phyloP scores from a whole-genome alignment of 2,797 vertebrate genomes.

The Coreius guichenoti region DNA sequence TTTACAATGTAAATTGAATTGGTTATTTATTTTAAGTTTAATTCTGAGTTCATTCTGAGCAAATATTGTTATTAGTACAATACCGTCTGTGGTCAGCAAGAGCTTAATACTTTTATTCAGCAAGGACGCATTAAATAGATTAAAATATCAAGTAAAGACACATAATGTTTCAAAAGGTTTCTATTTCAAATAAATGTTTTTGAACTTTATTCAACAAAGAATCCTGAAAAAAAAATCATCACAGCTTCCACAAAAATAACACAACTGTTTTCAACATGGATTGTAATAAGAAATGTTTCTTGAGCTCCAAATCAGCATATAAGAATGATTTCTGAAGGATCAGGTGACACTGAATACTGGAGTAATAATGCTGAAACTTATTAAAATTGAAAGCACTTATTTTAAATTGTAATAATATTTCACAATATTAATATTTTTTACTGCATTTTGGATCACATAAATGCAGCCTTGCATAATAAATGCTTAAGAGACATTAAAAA shows the following conservation, averaged over 20 bases:
- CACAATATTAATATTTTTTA: neutral
- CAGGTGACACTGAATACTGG: neutral
- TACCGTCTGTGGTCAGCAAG: neutral
- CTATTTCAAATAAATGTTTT: neutral
- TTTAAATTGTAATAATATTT: too few relatives aligned
- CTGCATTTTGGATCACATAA: neutral
- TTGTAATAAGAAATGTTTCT: neutral
- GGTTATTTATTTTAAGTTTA: neutral
- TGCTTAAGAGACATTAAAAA: neutral
- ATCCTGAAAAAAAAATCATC: too few relatives aligned
- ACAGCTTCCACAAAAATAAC: neutral
- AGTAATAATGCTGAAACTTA: neutral
- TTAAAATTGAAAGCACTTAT: too few relatives aligned
- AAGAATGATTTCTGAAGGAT: neutral
- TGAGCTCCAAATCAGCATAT: neutral
- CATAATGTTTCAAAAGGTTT: neutral
- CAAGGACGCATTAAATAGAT: neutral
- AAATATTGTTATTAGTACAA: neutral
- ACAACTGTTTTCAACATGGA: neutral
- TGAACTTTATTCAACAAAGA: too few relatives aligned
- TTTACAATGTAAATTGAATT: neutral
- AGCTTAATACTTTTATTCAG: neutral
- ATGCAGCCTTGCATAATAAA: neutral
- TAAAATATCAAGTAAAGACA: neutral
- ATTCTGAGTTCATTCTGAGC: neutral